Percentiles rank a stretch among this genome's conserved stretches.
These are phyloP conservation scores for Orius insidiosus DNA, from an alignment of 1,140 invertebrate genomes.

Conservation along the genomic window DNA sequence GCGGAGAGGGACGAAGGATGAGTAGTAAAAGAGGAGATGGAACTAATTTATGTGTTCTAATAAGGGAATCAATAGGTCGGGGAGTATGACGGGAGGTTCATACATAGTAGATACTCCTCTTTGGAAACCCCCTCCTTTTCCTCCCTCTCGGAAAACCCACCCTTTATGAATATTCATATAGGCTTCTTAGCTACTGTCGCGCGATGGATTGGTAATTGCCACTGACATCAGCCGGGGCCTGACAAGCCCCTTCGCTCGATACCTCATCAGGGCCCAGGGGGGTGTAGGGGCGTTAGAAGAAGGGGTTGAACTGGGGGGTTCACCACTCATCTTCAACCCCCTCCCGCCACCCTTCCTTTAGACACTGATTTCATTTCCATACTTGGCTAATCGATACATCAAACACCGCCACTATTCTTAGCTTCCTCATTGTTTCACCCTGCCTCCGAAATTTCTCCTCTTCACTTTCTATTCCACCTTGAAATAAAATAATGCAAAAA, in stretches of 20 bases:
- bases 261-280: not conserved
- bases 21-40: slow-evolving; percentile 8
- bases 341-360: not conserved
- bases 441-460: not conserved
- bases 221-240: slow-evolving; percentile 15
- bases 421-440: slow-evolving; percentile 6
- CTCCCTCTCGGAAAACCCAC: not conserved
- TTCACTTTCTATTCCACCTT: too few species aligned
- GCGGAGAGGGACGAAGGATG: not conserved
- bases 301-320: too few species aligned
- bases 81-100: slow-evolving; percentile 2
- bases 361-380: slow-evolving; percentile 10
- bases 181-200: slow-evolving; percentile 16
- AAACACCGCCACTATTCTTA: slow-evolving; percentile 11
- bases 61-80: slow-evolving; percentile 11
- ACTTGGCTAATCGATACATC: slow-evolving; percentile 10
- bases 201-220: slow-evolving; percentile 17
- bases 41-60: slow-evolving; percentile 12
- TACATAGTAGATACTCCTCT: slow-evolving; percentile 9
- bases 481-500: too few species aligned
- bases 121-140: slow-evolving; percentile 6
- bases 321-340: too few species aligned
- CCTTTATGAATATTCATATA: slow-evolving; percentile 16
- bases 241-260: not conserved
- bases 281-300: too few species aligned